Evolutionary conservation across 2,888 invertebrate species (phyloP).

Genomic region (Podotricha telesiphe): DNA sequence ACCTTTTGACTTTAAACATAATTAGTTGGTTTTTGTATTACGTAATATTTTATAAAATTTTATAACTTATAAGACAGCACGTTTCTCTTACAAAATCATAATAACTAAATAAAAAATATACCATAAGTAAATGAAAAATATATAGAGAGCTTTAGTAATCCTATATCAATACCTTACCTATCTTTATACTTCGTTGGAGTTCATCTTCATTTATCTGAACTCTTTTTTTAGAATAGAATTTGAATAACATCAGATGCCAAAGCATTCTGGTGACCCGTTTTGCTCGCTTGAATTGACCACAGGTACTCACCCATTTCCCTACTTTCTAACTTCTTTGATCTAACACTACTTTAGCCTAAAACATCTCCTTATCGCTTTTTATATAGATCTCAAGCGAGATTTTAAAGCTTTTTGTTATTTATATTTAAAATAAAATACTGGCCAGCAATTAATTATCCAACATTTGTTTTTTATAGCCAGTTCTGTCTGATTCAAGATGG

Average conservation of each 20-base stretch:
- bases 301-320: conserved; percentile 37
- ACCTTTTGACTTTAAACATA: no score
- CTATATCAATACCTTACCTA: background rate
- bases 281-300: conserved; percentile 37
- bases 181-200: background rate
- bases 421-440: background rate
- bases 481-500: conserved; percentile 11
- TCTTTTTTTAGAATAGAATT: conserved; percentile 14
- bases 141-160: background rate
- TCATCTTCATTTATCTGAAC: conserved; percentile 2
- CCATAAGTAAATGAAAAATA: background rate
- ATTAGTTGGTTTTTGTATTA: no score
- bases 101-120: background rate
- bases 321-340: conserved; percentile 32
- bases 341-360: conserved; percentile 22
- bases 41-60: no score
- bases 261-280: conserved; percentile 38
- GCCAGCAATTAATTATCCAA: conserved; percentile 4
- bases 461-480: conserved; percentile 20
- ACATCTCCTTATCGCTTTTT: conserved; percentile 11
- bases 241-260: conserved; percentile 23
- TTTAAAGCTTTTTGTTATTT: background rate
- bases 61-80: no score
- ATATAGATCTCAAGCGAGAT: background rate
- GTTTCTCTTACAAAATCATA: no score